Base-by-base conservation (phyloP, 1,140 invertebrate species). In the Drosophila lowei region DNA sequence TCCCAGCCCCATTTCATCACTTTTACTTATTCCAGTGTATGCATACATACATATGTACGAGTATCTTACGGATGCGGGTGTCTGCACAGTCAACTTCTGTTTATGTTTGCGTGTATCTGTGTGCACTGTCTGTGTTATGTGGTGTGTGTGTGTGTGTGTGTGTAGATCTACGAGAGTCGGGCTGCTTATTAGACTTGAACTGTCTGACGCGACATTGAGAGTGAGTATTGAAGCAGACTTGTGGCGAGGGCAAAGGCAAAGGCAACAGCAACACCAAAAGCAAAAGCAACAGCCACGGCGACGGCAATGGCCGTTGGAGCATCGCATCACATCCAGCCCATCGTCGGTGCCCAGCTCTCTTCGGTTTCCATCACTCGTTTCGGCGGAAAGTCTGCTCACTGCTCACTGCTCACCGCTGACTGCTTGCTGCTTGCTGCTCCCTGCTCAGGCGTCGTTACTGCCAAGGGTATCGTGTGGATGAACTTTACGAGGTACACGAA, bases 401-500 rank as follows among this genome's bases (percentile, higher is more conserved):
- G 60, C 67, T 64, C 54, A 41, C 60, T 52, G 18, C 38, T 60
- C 50, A 30, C 59, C 21, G 58, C 57, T 55, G 50, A 48, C 65
- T 52, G 78, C 18, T 18, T 1, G 28, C 42, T 60, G 54, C 42
- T 56, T 28, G 2, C 67, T 75, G 57, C 46, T 52, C 60, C 62
- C 50, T 58, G 67, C 53, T 65, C 44, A 25, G 50, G 70, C 34
- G 70, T 25, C 60, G 71, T 38, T 83, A 79, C 72, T 85, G 68
- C 81, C 66, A 68, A 81, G 73, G 83, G 74, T 81, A 74, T 71
- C 72, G 77, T 77, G 79, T 84, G 81, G 84, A 88, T 88, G 83
- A 88, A 88, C 83, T 89, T 66, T 67, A 41, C 73, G 75, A 78
- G 83, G 83, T 88, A 79, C 75, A 88, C 78, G 84, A 88, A 88